Evolutionary conservation across 2,113 vertebrate species (phyloP).

Genomic region (Microcebus griseorufus): DNA sequence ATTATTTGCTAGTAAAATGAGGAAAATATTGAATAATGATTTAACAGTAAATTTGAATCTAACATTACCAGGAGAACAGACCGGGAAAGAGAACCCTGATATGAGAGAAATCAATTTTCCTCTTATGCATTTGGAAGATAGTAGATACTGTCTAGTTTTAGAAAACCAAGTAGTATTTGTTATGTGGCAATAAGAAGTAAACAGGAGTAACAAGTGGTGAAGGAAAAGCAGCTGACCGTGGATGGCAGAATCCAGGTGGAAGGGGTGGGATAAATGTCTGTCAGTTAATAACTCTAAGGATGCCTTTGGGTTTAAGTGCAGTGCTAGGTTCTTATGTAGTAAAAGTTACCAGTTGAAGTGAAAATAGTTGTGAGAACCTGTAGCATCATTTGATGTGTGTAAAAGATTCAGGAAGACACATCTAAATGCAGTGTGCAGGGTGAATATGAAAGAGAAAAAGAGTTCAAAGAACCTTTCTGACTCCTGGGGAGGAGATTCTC

Average conservation of each 20-base stretch:
- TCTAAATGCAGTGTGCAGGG: background rate
- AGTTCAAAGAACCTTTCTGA: background rate
- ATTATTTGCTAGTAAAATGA: background rate
- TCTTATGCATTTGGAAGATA: background rate
- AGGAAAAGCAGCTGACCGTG: background rate
- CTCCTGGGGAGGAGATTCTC: background rate
- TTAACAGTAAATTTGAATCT: background rate
- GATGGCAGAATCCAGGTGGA: background rate
- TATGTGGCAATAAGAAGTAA: background rate
- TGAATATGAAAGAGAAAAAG: background rate
- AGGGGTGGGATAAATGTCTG: background rate
- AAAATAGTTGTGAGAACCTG: background rate
- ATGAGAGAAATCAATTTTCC: background rate
- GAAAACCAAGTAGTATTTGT: background rate
- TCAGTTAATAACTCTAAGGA: background rate
- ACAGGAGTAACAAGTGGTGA: background rate
- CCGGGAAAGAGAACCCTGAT: background rate
- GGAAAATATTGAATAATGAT: background rate
- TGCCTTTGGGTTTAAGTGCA: background rate
- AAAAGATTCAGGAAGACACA: background rate
- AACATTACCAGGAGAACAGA: background rate
- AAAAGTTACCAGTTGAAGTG: background rate
- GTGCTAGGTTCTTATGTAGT: background rate
- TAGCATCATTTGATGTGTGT: background rate
- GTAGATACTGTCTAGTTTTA: background rate